Conservation (phyloP, 1,140 invertebrate species). For the Linepithema humile region DNA sequence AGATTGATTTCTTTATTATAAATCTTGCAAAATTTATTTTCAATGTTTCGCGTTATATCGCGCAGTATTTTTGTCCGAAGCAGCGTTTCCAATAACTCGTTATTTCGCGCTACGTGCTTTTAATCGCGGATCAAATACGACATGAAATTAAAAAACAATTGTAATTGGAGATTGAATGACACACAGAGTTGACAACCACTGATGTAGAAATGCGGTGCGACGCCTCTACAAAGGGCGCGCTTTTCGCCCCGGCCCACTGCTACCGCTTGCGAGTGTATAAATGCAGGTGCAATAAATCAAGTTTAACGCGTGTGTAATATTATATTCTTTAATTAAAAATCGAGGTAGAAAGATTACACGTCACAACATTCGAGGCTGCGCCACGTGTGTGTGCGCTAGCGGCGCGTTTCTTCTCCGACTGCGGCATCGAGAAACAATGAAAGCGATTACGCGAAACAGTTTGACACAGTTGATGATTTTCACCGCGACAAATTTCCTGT, state of each 20-base stretch:
- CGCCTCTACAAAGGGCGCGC: conserved; percentile 62
- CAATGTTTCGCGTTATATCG: not conserved
- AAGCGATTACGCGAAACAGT: conserved; percentile 67
- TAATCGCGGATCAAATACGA: conserved; percentile 31
- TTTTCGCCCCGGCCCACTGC: conserved; percentile 49
- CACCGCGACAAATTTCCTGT: conserved; percentile 44
- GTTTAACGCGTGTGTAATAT: conserved; percentile 75
- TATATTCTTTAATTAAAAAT: conserved; percentile 81
- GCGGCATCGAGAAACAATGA: conserved; percentile 73
- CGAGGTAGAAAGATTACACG: conserved; percentile 74
- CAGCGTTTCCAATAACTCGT: conserved; percentile 31
- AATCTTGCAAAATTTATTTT: conserved; percentile 19
- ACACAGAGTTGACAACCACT: conserved; percentile 61
- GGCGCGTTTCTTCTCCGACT: conserved; percentile 69
- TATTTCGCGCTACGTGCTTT: conserved; percentile 10
- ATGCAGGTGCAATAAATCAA: conserved; percentile 76
- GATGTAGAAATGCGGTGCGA: conserved; percentile 58
- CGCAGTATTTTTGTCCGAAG: not conserved
- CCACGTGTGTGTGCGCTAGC: conserved; percentile 44
- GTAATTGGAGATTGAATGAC: conserved; percentile 29
- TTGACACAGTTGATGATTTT: conserved; percentile 38
- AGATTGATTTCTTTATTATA: too few species aligned
- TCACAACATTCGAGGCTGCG: conserved; percentile 60
- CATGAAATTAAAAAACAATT: conserved; percentile 27
- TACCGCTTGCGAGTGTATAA: conserved; percentile 49